Base-by-base conservation (phyloP, 37 sponge, comb jelly and placozoan genomes). In the Halisarca cf. caerulea region DNA sequence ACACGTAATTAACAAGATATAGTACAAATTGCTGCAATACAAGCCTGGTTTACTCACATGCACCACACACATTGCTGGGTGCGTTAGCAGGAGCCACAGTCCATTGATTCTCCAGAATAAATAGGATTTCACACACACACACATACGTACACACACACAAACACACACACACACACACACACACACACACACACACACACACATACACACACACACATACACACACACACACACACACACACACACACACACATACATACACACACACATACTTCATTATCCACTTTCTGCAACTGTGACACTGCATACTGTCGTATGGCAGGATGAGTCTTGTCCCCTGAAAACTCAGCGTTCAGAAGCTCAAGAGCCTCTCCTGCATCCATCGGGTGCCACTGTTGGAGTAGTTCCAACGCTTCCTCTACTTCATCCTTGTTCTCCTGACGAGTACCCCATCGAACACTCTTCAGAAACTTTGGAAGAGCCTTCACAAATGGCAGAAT, bases 391-490 rank as follows among this genome's bases (percentile, higher is more conserved):
- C 99, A 99, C 36, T 85, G 58, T 42, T 91, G 88, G 61, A 99
- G 71, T 42, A 99, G 84, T 28, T 91, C 89, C 75, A 96, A 64
- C 1, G 99, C 99, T 55, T 91, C 90, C 36, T 89, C 90, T 43
- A 74, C 82, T 32, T 91, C 96, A 42, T 84, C 85, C 69, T 78
- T 73, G 35, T 82, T 84, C 80, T 87, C 90, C 83, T 64, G 58
- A 11, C 77, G 66, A 15, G 61, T 77, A 21, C 36, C 55, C 97
- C 97, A 99, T 75, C 97, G 83, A 33, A 99, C 95, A 61, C 95
- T 90, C 87, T 93, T 91, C 39, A 99, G 85, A 82, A 96, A 99
- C 91, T 99, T 99, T 28, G 99, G 86, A 25, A 99, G 95, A 0
- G 99, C 97, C 43, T 90, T 33, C 69, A 47, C 2, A 4, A 20